Evolutionary conservation across 2,888 invertebrate genomes (phyloP), one percentile per base, ranked within the genome.

Genomic region (Pandemis heparana): DNA sequence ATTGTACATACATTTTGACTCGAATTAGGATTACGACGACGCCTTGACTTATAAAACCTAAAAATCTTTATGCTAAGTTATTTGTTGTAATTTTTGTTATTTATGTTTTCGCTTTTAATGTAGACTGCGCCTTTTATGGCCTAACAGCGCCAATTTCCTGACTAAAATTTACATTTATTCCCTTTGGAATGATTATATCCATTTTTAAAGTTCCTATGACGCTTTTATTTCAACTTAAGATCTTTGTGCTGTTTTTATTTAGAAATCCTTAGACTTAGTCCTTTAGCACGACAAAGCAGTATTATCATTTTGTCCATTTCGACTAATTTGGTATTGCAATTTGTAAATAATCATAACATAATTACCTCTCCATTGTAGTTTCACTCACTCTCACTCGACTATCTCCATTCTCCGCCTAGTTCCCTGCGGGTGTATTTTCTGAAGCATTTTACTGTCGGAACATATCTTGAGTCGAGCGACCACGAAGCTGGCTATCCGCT

Each of bases 361-460:
- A 41, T 39, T 16, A 41, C 61, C 61, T 61, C 62, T 12, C 9
- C 10, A 14, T 32, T 14, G 12, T 41, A 41, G 41, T 62, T 16
- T 4, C 51, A 41, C 41, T 9, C 8, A 8, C 10, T 60, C 41
- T 51, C 61, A 53, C 67, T 18, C 18, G 2, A 18, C 53, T n/a
- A 10, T 63, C 70, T 41, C 12, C 60, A 48, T 65, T n/a, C n/a
- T n/a, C n/a, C n/a, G n/a, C n/a, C n/a, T 76, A 75, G 71, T 77
- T 77, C 75, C 77, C 32, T 72, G 76, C 9, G 23, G 70, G 23
- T 76, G 68, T 77, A 70, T 63, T 74, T 76, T 70, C 16, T 53
- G 18, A 53, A 53, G 68, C 78, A 75, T 73, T 76, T 76, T 72
- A 66, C 67, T 63, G 63, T 70, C 60, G 41, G 48, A 59, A 75